These are phyloP conservation scores for Caenorhabditis angaria DNA, from an alignment of 2,888 invertebrate species.

Conservation along the genomic window DNA sequence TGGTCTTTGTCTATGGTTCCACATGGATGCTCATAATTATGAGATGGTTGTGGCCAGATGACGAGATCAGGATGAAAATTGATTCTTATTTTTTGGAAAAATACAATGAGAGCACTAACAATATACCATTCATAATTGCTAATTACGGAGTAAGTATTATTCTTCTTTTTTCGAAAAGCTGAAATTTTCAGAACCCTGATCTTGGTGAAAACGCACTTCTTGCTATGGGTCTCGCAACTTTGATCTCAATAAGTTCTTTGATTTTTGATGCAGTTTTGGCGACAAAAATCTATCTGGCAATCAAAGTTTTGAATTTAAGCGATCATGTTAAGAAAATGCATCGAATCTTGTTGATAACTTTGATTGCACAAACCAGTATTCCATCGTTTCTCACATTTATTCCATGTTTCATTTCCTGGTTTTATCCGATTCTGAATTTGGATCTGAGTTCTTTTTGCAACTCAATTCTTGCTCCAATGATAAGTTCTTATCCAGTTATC, in stretches of 20 bases:
- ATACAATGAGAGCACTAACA: background rate
- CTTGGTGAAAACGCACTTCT: too few species aligned
- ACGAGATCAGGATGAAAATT: background rate
- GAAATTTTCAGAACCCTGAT: too few species aligned
- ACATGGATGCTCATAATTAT: background rate
- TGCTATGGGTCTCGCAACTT: background rate
- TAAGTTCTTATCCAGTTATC: conserved; percentile 19
- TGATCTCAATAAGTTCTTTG: background rate
- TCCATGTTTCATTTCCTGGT: conserved; percentile 20
- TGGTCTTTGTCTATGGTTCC: background rate
- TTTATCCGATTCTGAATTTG: conserved; percentile 3
- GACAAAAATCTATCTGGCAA: background rate
- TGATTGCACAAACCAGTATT: conserved; percentile 13
- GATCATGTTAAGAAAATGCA: conserved; percentile 2
- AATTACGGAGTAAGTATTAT: background rate
- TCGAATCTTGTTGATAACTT: conserved; percentile 8
- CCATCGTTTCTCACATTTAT: conserved; percentile 10
- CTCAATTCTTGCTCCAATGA: conserved; percentile 3
- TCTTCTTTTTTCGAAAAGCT: too few species aligned
- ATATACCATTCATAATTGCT: background rate
- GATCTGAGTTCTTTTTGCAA: conserved; percentile 5
- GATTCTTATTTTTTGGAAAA: background rate
- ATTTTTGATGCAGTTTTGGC: background rate
- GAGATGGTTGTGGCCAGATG: conserved; percentile 5
- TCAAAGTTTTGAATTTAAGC: background rate